phyloP scores from a whole-genome alignment of 92 coral and sea anemone genomes.

The Umimayanthus chanpuru region DNA sequence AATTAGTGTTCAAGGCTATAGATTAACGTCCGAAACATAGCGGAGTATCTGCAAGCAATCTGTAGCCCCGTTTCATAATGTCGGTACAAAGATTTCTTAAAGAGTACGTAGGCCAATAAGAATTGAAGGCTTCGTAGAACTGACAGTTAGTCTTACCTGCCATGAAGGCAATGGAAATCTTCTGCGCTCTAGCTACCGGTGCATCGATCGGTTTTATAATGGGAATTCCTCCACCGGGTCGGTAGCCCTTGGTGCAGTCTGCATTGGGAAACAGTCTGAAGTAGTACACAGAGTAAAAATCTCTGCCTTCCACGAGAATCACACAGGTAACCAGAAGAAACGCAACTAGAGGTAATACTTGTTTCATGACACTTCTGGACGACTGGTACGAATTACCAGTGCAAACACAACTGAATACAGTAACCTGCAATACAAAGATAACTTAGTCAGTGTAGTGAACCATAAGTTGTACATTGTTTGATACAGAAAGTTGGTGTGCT shows the following conservation, averaged over 20 bases:
- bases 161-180: conserved; percentile 15
- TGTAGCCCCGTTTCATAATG: no score
- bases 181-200: conserved; percentile 35
- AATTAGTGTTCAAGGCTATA: no score
- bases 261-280: conserved; percentile 28
- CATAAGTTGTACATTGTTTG: no score
- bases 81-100: no score
- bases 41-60: no score
- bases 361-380: conserved; percentile 16
- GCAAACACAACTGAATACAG: neutral
- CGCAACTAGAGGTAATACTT: neutral
- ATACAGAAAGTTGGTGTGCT: no score
- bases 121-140: neutral
- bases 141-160: neutral
- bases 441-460: no score
- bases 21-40: no score
- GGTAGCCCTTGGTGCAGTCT: conserved; percentile 27
- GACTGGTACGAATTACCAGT: neutral
- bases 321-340: neutral
- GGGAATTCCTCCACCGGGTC: conserved; percentile 32
- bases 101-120: no score
- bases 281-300: conserved; percentile 5
- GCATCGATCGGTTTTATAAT: conserved; percentile 24
- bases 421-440: neutral
- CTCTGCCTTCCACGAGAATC: neutral